These are phyloP conservation scores for Spodoptera picta DNA, from an alignment of 2,888 invertebrate genomes.

Conservation along the genomic window DNA sequence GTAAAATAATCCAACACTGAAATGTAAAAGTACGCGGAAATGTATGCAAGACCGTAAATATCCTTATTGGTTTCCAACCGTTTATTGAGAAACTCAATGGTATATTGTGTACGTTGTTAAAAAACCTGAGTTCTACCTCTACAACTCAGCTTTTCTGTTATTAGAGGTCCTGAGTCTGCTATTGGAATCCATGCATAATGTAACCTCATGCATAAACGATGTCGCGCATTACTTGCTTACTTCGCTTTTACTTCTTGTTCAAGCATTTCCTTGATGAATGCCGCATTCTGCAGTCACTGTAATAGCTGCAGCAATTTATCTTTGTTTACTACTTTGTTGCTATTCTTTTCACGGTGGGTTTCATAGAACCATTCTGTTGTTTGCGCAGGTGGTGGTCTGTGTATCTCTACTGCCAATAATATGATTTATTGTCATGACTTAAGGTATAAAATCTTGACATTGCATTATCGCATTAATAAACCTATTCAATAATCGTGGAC, in stretches of 20 bases:
- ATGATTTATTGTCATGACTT: constrained; percentile 3
- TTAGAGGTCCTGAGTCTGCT: constrained; percentile 70
- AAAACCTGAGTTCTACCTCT: constrained; percentile 58
- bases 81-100: constrained; percentile 57
- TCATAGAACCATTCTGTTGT: constrained; percentile 11
- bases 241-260: constrained; percentile 72
- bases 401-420: background rate
- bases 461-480: constrained; percentile 37
- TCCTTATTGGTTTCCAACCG: constrained; percentile 56
- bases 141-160: constrained; percentile 69
- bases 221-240: constrained; percentile 73
- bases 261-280: constrained; percentile 66
- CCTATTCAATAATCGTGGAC: constrained; percentile 50
- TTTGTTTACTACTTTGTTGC: constrained; percentile 47
- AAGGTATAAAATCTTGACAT: constrained; percentile 2
- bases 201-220: constrained; percentile 81
- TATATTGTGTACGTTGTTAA: constrained; percentile 52
- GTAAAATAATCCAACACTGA: constrained; percentile 30
- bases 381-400: constrained; percentile 5
- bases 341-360: constrained; percentile 46
- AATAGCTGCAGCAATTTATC: constrained; percentile 63
- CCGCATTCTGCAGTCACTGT: constrained; percentile 62
- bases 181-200: constrained; percentile 83
- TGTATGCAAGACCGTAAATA: constrained; percentile 49
- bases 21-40: constrained; percentile 47